Conservation (phyloP, 2,113 vertebrate species). For the Eira barbara region DNA sequence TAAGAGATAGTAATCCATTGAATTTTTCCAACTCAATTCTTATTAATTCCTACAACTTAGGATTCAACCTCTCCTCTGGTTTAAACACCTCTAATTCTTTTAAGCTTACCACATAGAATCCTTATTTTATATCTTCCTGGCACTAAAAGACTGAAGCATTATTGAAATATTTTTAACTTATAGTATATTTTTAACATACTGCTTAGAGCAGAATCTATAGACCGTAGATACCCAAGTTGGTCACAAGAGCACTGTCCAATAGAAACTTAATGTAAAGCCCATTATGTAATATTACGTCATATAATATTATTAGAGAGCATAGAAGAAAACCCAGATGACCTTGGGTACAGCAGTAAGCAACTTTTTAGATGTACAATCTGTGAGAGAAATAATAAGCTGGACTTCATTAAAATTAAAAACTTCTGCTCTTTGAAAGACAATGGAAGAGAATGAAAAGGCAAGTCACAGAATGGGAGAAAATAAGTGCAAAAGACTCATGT, state of each 20-base stretch:
- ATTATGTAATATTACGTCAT: background rate
- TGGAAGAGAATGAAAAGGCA: background rate
- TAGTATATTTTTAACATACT: background rate
- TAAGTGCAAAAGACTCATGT: background rate
- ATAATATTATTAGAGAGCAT: background rate
- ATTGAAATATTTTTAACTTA: too few species aligned
- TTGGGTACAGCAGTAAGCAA: background rate
- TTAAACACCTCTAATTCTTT: background rate
- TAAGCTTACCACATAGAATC: background rate
- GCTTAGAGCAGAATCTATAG: background rate
- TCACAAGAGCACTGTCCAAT: background rate
- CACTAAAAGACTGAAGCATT: background rate
- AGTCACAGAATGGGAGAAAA: background rate
- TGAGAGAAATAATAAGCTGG: background rate
- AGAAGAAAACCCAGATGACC: background rate
- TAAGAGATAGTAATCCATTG: background rate
- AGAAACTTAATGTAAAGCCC: background rate
- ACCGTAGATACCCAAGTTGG: background rate
- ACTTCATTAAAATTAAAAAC: conserved; percentile 26
- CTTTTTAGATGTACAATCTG: background rate
- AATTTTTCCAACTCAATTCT: background rate
- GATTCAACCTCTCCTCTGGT: background rate
- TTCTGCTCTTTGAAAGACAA: background rate
- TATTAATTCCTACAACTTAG: background rate
- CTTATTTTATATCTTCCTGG: background rate